Percentiles rank a stretch among this genome's conserved stretches.
phyloP scores from a whole-genome alignment of 2,797 vertebrate genomes.

The Erethizon dorsatum region DNA sequence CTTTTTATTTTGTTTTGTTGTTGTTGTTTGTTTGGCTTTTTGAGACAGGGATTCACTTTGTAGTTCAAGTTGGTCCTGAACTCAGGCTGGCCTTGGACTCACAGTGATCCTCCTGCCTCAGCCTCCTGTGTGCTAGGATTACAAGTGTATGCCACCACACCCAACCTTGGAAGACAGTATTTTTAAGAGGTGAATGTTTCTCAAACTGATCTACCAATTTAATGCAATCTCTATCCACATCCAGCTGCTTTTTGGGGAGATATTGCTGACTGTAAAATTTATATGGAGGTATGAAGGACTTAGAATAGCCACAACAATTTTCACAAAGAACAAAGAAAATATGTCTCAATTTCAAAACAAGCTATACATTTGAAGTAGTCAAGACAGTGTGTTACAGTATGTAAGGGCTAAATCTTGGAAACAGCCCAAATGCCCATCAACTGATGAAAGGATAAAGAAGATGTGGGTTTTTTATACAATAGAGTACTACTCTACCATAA shows the following conservation, averaged over 20 bases:
- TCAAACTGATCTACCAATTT: neutral
- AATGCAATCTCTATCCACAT: neutral
- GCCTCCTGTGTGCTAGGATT: neutral
- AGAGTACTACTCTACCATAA: too few relatives aligned
- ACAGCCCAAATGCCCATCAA: too few relatives aligned
- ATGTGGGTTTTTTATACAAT: too few relatives aligned
- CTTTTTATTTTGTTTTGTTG: neutral
- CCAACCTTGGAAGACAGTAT: neutral
- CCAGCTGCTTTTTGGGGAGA: neutral
- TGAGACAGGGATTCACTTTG: neutral
- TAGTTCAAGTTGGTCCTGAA: neutral
- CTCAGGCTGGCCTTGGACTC: neutral
- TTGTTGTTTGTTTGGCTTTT: neutral
- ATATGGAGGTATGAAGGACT: neutral
- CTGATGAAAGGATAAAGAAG: too few relatives aligned
- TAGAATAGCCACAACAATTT: neutral
- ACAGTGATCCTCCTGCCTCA: neutral
- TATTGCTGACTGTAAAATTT: neutral
- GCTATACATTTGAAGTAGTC: neutral
- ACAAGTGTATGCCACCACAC: neutral
- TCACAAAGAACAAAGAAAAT: neutral
- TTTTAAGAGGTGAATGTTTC: neutral
- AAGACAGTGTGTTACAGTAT: neutral
- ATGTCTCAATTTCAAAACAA: neutral
- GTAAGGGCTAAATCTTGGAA: too few relatives aligned